phyloP scores from a whole-genome alignment of 2,888 invertebrate species.

The Drosophila acutilabella region DNA sequence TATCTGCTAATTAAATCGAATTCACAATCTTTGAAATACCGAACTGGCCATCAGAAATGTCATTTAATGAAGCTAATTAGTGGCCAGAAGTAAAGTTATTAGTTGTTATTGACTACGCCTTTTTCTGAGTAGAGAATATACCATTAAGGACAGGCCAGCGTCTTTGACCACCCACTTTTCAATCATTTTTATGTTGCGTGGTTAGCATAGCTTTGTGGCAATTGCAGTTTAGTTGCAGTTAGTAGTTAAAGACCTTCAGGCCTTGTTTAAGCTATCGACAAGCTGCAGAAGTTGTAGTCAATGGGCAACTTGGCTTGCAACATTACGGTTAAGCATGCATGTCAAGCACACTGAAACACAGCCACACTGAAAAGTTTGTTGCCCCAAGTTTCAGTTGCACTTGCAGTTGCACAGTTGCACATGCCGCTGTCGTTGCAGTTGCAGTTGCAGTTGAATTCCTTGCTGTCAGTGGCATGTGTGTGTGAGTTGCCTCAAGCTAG shows the following conservation, averaged over 20 bases:
- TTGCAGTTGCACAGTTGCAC: constrained; percentile 50
- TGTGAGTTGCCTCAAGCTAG: constrained; percentile 28
- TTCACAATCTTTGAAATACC: neutral
- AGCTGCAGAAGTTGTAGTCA: constrained; percentile 27
- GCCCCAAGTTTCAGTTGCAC: constrained; percentile 60
- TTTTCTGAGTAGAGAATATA: no score
- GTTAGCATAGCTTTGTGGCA: constrained; percentile 22
- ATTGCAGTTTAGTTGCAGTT: constrained; percentile 15
- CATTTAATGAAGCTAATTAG: no score
- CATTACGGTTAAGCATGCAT: constrained; percentile 70
- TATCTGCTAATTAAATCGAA: constrained; percentile 42
- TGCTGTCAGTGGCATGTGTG: constrained; percentile 31
- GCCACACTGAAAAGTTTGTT: constrained; percentile 73
- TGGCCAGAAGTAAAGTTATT: no score
- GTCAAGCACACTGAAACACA: constrained; percentile 65
- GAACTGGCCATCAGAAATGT: no score
- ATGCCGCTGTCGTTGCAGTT: constrained; percentile 31
- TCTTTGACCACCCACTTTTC: neutral
- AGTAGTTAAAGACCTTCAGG: constrained; percentile 26
- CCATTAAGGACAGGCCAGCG: neutral
- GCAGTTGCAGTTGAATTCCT: constrained; percentile 32
- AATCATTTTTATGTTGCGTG: neutral
- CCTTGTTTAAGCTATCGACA: constrained; percentile 1
- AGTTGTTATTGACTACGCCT: no score
- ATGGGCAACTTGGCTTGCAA: constrained; percentile 52